phyloP scores from a whole-genome alignment of 2,888 invertebrate species.

The Choreutis nemorana region DNA sequence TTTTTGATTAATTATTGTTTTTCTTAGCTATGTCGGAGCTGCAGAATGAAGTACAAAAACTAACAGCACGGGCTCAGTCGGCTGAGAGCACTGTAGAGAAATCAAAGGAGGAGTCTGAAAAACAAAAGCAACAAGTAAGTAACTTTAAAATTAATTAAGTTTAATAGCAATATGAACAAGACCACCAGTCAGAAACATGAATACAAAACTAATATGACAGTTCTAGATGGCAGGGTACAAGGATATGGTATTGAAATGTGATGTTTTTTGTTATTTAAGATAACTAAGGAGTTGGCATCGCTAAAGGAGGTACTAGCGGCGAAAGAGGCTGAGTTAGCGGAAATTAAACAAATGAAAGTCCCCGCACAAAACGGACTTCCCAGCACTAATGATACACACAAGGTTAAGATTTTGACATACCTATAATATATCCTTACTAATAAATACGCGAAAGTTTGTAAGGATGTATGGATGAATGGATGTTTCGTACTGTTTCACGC shows the following conservation, averaged over 20 bases:
- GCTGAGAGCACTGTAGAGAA: conserved; percentile 42
- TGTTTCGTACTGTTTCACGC: no score
- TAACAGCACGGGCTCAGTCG: conserved; percentile 36
- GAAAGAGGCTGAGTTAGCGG: conserved; percentile 40
- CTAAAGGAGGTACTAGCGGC: conserved; percentile 30
- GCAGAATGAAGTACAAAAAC: conserved; percentile 54
- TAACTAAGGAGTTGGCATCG: conserved; percentile 29
- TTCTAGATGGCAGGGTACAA: not conserved
- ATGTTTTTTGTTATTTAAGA: conserved; percentile 16
- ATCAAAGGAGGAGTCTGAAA: conserved; percentile 59
- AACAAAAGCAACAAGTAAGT: conserved; percentile 45
- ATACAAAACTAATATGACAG: not conserved
- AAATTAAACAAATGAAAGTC: conserved; percentile 34
- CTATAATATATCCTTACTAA: not conserved
- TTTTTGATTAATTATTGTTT: not conserved
- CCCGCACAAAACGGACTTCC: conserved; percentile 53
- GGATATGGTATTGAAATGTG: not conserved
- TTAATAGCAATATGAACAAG: not conserved
- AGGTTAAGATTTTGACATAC: conserved; percentile 20
- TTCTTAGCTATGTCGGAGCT: conserved; percentile 43
- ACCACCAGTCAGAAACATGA: not conserved
- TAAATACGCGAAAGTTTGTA: not conserved
- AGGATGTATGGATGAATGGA: no score
- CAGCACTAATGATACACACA: conserved; percentile 27
- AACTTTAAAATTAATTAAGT: not conserved